phyloP scores from a whole-genome alignment of 2,797 vertebrate species.

The Falco novaeseelandiae region DNA sequence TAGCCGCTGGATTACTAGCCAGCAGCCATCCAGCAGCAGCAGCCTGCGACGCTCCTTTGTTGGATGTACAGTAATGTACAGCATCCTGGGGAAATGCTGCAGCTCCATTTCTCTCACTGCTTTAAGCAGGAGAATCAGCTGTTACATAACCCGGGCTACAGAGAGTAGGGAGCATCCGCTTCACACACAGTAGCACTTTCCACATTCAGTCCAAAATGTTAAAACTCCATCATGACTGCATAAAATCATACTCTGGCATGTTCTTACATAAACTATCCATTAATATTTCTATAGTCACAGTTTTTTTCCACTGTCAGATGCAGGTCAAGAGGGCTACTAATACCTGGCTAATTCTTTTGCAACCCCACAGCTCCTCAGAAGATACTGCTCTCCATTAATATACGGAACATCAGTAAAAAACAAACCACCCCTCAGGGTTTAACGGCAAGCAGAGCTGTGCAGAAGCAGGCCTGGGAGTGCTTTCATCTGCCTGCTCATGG shows the following conservation, averaged over 20 bases:
- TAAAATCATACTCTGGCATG: not conserved
- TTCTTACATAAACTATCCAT: not conserved
- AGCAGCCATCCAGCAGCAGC: slow-evolving; percentile 19
- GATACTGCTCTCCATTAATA: not conserved
- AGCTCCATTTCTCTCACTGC: not conserved
- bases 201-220: not conserved
- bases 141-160: not conserved
- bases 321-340: not conserved
- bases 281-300: not conserved
- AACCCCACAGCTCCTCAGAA: not conserved
- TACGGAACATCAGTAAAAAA: not conserved
- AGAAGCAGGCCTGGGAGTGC: not conserved
- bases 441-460: not conserved
- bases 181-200: not conserved
- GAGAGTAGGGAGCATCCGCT: not conserved
- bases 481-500: not conserved
- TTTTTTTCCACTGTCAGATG: not conserved
- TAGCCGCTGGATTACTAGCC: not conserved
- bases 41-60: not conserved
- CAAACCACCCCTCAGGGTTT: not conserved
- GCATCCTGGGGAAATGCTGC: not conserved
- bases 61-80: not conserved
- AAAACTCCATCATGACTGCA: not conserved
- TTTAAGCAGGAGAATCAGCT: not conserved
- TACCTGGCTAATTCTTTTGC: not conserved